Base-by-base conservation (phyloP, 1,140 invertebrate species). In the Meloidogyne hapla region DNA sequence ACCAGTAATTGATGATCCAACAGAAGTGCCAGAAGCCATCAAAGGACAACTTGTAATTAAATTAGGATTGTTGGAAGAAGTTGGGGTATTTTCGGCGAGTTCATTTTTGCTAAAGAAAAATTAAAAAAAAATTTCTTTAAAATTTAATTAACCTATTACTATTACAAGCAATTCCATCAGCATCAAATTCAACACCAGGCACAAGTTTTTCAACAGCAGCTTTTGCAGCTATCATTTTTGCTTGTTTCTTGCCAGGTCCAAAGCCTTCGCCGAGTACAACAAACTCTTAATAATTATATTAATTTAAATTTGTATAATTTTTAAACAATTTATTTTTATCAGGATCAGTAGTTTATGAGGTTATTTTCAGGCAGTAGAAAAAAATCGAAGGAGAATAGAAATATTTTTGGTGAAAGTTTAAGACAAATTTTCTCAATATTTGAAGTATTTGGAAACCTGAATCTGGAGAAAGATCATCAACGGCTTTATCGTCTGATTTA, bases 191-290 rank as follows among this genome's bases (percentile, higher is more conserved):
- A 40, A 77, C 75, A 33, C 75, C 81, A n/a, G 81, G 81, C 23
- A 82, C 74, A 33, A 82, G 67, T 40, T 56, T 40, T 10, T 76
- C 61, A 13, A 82, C 40, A 26, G 77, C 79, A 23, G 84, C 74
- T 40, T 73, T 71, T 0, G 82, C 82, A 23, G 82, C 82, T 12
- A 62, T 67, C 45, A 80, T 68, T 72, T 84, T 83, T 13, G 82
- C 83, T 10, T 40, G 42, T 62, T 85, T 83, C 56, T 84, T 83
- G 6, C 74, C 71, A n/a, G 45, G 73, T 3, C 82, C 82, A 48
- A 71, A 75, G 5, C 83, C 83, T n/a, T 77, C 63, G 5, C 82
- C 83, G 2, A 84, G 23, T 15, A 73, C 45, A 42, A 78, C 79
- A 26, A 75, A 70, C 12, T 74, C 80, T 28, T 75, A 48, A 18